Evolutionary conservation across 2,888 invertebrate genomes (phyloP).

Genomic region (Stenurella melanura): DNA sequence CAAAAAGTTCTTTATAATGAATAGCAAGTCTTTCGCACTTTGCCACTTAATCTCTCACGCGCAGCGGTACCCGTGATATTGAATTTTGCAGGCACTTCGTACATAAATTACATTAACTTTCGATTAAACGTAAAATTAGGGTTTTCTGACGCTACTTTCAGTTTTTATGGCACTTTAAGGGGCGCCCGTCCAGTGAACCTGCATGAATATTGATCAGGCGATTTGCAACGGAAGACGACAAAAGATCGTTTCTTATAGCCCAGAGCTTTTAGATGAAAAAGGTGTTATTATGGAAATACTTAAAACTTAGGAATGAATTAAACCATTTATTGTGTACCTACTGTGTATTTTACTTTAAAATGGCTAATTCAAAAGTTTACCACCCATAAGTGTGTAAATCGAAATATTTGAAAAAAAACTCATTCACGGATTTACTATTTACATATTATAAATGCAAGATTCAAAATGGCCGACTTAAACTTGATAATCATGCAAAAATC

Average conservation of each 20-base stretch:
- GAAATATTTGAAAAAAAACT: too few relatives aligned
- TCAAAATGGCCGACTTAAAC: too few relatives aligned
- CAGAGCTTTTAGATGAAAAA: too few relatives aligned
- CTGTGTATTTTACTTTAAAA: too few relatives aligned
- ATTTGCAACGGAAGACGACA: conserved; percentile 39
- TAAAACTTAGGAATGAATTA: too few relatives aligned
- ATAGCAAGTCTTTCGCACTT: conserved; percentile 23
- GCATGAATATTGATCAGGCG: conserved; percentile 43
- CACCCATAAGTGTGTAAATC: too few relatives aligned
- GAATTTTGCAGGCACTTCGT: conserved; percentile 14
- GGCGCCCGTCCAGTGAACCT: conserved; percentile 16
- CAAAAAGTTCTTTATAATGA: conserved; percentile 24
- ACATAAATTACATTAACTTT: conserved; percentile 28
- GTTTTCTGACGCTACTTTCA: conserved; percentile 8
- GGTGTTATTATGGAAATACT: too few relatives aligned
- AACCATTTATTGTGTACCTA: too few relatives aligned
- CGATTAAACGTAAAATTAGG: conserved; percentile 25
- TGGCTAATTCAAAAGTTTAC: too few relatives aligned
- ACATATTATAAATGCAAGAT: too few relatives aligned
- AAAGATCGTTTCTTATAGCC: conserved; percentile 31
- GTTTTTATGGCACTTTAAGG: conserved; percentile 23
- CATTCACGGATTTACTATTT: too few relatives aligned
- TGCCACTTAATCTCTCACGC: conserved; percentile 22
- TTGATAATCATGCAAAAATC: too few relatives aligned
- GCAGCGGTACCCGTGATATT: conserved; percentile 18